A percentile compares a stretch with the other conserved stretches of the same genome.
phyloP scores from a whole-genome alignment of 2,113 vertebrate genomes.

The Sakesphorus luctuosus region DNA sequence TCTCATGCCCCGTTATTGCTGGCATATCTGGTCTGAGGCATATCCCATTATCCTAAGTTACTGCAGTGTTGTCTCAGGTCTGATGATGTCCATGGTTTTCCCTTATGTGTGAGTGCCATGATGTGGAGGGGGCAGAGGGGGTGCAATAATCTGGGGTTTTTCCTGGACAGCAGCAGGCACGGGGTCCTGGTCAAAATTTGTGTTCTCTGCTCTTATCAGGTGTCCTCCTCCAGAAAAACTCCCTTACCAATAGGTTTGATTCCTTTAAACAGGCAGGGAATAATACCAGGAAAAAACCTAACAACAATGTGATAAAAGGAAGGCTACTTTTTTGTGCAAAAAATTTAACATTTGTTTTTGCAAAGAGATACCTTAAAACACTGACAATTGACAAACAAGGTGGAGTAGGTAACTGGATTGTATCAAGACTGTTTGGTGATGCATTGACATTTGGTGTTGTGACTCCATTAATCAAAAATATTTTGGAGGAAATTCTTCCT shows the following conservation, averaged over 20 bases:
- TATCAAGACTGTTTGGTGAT: slow-evolving; percentile 35
- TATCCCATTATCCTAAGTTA: not conserved
- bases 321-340: not conserved
- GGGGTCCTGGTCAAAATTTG: not conserved
- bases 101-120: not conserved
- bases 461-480: slow-evolving; percentile 52
- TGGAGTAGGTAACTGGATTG: not conserved
- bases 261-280: not conserved
- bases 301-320: not conserved
- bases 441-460: slow-evolving; percentile 32
- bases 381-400: slow-evolving; percentile 6
- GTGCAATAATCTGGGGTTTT: not conserved
- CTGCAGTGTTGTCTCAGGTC: not conserved
- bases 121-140: not conserved
- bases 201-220: not conserved
- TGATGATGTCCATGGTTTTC: not conserved
- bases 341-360: not conserved
- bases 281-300: not conserved
- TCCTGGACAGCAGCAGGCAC: not conserved
- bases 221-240: not conserved
- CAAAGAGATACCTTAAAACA: not conserved
- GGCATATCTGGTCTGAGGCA: not conserved
- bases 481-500: slow-evolving; percentile 29
- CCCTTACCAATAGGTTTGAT: not conserved
- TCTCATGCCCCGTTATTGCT: not conserved